These are phyloP conservation scores for Hipparchia sbordonii DNA, from an alignment of 2,888 invertebrate species.

Conservation along the genomic window DNA sequence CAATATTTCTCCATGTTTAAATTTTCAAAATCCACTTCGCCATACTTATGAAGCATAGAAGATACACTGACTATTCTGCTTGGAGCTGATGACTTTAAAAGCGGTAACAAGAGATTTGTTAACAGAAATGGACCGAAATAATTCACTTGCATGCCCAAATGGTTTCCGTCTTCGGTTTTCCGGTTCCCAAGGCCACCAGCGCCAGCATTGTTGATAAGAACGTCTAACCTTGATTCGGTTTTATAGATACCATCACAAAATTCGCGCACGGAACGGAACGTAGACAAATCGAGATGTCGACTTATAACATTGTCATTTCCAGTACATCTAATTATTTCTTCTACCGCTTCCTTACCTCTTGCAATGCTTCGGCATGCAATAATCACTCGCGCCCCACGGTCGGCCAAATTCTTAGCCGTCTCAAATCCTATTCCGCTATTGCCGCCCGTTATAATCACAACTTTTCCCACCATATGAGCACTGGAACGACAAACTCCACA, in stretches of 20 bases:
- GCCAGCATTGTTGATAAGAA: constrained; percentile 85
- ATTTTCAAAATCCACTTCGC: constrained; percentile 71
- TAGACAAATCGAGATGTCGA: constrained; percentile 70
- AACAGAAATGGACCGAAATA: constrained; percentile 88
- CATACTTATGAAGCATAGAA: constrained; percentile 81
- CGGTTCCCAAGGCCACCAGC: constrained; percentile 72
- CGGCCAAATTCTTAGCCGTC: constrained; percentile 77
- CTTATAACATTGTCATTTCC: constrained; percentile 66
- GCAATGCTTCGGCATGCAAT: constrained; percentile 75
- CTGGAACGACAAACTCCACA: constrained; percentile 69
- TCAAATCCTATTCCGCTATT: constrained; percentile 80
- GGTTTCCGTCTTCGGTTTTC: constrained; percentile 85
- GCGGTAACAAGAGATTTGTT: constrained; percentile 82
- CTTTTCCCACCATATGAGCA: constrained; percentile 76
- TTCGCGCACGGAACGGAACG: constrained; percentile 74
- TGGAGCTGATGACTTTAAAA: constrained; percentile 81
- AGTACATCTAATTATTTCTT: constrained; percentile 64
- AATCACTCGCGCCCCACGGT: constrained; percentile 77
- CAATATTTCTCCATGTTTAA: constrained; percentile 78
- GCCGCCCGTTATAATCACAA: constrained; percentile 73
- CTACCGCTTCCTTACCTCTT: constrained; percentile 64
- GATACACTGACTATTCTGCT: constrained; percentile 86
- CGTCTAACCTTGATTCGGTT: constrained; percentile 77
- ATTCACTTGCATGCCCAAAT: constrained; percentile 87
- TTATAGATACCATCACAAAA: constrained; percentile 82